Evolutionary conservation across 2,888 invertebrate species (phyloP).

Genomic region (Dermolepida albohirtum): DNA sequence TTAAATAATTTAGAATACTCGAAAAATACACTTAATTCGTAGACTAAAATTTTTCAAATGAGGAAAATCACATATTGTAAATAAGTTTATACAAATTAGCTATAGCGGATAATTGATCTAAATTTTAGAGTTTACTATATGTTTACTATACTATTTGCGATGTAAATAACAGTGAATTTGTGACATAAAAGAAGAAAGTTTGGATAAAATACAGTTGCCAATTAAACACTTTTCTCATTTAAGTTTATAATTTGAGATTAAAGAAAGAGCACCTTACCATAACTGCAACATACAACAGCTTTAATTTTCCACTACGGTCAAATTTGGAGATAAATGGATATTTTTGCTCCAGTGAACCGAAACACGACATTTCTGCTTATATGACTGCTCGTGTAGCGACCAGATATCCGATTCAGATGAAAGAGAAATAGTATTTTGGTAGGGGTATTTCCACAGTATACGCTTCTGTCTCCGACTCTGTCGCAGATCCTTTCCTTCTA

Average conservation of each 20-base stretch:
- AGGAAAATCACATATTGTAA: no score
- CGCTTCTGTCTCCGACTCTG: constrained; percentile 22
- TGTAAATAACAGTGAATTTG: no score
- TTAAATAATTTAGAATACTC: no score
- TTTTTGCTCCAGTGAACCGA: constrained; percentile 41
- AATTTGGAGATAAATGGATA: constrained; percentile 61
- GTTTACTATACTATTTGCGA: no score
- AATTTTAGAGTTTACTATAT: no score
- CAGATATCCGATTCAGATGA: constrained; percentile 30
- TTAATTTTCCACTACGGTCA: constrained; percentile 61
- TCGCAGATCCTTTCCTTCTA: constrained; percentile 15
- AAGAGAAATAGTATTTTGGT: constrained; percentile 22
- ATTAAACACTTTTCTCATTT: constrained; percentile 29
- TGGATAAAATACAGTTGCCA: no score
- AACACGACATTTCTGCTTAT: constrained; percentile 38
- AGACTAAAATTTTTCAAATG: no score
- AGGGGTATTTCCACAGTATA: constrained; percentile 7
- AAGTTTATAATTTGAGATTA: constrained; percentile 59
- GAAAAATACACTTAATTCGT: no score
- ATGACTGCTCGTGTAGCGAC: constrained; percentile 21
- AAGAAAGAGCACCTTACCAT: constrained; percentile 44
- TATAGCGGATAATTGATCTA: no score
- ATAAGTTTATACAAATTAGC: no score
- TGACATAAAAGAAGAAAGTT: no score
- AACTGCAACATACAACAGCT: constrained; percentile 50